Percentiles rank a stretch among this genome's conserved stretches.
phyloP scores from a whole-genome alignment of 2,888 invertebrate species.

The Gastrophysa polygoni region DNA sequence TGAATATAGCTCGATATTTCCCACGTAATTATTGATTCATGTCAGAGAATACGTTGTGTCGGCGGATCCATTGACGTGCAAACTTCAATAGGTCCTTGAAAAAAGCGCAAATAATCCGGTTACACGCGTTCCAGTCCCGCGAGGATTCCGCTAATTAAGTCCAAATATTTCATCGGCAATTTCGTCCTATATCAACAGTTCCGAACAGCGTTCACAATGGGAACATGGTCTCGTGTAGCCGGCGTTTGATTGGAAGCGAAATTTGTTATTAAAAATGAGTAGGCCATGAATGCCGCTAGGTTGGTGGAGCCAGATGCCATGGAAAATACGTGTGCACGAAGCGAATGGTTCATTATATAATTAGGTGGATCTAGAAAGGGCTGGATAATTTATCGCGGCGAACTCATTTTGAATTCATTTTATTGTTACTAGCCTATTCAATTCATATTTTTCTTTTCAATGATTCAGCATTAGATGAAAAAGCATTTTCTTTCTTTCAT shows the following conservation, averaged over 20 bases:
- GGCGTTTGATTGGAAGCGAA: slow-evolving; percentile 30
- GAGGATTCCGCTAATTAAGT: slow-evolving; percentile 26
- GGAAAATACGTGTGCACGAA: slow-evolving; percentile 29
- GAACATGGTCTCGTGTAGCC: not conserved
- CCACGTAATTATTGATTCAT: too few species aligned
- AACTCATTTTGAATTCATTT: not conserved
- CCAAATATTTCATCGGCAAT: slow-evolving; percentile 34
- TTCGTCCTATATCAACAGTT: slow-evolving; percentile 32
- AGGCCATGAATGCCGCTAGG: slow-evolving; percentile 18
- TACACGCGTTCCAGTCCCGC: not conserved
- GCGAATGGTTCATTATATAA: slow-evolving; percentile 45
- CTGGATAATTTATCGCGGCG: slow-evolving; percentile 2
- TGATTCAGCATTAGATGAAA: too few species aligned
- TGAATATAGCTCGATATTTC: too few species aligned
- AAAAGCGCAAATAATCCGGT: not conserved
- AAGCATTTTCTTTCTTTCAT: too few species aligned
- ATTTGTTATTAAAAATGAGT: slow-evolving; percentile 37
- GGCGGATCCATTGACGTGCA: too few species aligned
- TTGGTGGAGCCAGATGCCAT: not conserved
- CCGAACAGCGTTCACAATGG: slow-evolving; percentile 5
- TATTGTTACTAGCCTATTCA: too few species aligned
- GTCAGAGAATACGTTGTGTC: too few species aligned
- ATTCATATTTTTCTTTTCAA: too few species aligned
- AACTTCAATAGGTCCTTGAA: too few species aligned
- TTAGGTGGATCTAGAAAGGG: slow-evolving; percentile 32